Base-by-base conservation (phyloP, 2,113 vertebrate genomes). In the Platichthys flesus region DNA sequence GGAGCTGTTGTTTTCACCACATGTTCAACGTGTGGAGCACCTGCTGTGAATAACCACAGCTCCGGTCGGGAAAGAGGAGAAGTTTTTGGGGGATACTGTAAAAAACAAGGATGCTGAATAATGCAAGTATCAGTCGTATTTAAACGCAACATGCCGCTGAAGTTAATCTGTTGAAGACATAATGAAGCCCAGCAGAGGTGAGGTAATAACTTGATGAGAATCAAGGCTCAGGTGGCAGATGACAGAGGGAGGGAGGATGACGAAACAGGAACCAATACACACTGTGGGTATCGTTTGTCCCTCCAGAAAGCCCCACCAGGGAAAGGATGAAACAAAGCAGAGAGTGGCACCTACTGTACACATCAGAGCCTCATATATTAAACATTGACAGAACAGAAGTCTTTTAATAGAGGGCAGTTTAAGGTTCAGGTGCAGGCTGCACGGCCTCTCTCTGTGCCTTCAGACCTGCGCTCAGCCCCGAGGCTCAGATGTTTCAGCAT, bases 401-500 rank as follows among this genome's bases (percentile, higher is more conserved):
- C 66, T 76, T 67, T 59, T 76, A 78, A 73, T 78, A 89, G 75
- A 71, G 21, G 21, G 65, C 49, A 63, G 85, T 18, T 79, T 55
- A 83, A 64, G 40, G 81, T 45, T 76, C 77, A 83, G 78, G 58
- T 64, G 67, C 57, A 7, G 62, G 60, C 57, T 2, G 52, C 49
- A 35, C 20, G 0, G 12, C 16, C 35, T 45, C 21, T 49, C 61
- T 40, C 62, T 60, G 47, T 54, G 51, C 18, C 24, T 74, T 76
- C 72, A 78, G 45, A 72, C 67, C 54, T 57, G 51, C 18, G 18
- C 71, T 76, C 72, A 79, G 45, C 74, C 67, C 54, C 0, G 21
- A 76, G 83, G 77, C 74, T 81, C 78, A 83, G 67, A 79, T 68
- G 87, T 83, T 79, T 74, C 28, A 70, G 64, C 72, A 37, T 60